These are phyloP conservation scores for Phoebastria nigripes DNA, from an alignment of 2,797 vertebrate species.

Conservation along the genomic window DNA sequence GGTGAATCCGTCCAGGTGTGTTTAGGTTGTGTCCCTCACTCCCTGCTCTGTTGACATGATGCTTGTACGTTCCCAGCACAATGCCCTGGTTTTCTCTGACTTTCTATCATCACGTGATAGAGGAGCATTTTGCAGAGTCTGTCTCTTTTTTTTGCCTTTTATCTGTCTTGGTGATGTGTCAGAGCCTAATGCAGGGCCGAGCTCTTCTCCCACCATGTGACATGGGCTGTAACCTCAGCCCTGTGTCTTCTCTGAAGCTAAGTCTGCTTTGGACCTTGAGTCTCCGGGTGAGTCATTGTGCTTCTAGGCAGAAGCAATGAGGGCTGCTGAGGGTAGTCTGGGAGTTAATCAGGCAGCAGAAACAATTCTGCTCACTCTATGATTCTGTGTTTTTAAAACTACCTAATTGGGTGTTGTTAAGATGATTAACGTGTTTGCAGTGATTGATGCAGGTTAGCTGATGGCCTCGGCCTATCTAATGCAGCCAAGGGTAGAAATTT, in stretches of 20 bases:
- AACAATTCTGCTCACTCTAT: background rate
- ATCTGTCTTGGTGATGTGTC: background rate
- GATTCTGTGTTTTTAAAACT: background rate
- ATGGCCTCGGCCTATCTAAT: background rate
- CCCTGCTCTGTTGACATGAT: background rate
- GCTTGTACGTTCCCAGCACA: background rate
- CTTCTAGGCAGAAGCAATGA: background rate
- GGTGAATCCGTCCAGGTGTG: background rate
- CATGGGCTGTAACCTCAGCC: background rate
- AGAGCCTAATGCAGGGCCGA: background rate
- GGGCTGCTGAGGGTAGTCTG: background rate
- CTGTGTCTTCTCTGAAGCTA: background rate
- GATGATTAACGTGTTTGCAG: background rate
- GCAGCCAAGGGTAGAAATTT: background rate
- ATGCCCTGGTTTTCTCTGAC: background rate
- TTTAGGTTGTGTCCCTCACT: background rate
- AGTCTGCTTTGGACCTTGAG: conserved; percentile 19
- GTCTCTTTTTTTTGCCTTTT: background rate
- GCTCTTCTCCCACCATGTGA: background rate
- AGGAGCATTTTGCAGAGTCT: background rate
- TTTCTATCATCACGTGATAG: background rate
- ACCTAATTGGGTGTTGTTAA: background rate
- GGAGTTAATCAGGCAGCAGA: background rate
- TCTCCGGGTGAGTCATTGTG: conserved; percentile 3
- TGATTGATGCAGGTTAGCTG: background rate